Percentiles rank a stretch among this genome's conserved stretches.
Conservation (phyloP, 2,888 invertebrate species). For the Spicauda simplicius region DNA sequence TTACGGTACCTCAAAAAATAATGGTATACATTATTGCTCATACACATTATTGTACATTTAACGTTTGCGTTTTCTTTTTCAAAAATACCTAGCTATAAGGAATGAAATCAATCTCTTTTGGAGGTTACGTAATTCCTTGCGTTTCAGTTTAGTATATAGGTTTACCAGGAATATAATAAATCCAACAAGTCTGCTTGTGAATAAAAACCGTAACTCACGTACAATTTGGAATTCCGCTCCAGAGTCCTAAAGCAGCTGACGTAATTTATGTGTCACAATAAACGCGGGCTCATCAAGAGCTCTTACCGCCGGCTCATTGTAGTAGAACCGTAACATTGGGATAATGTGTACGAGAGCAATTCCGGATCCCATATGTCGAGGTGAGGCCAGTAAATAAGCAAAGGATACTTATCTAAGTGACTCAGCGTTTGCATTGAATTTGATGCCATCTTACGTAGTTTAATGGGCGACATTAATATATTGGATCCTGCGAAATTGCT, state of each 20-base stretch:
- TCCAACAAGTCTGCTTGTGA: not conserved
- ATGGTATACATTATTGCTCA: too few relatives aligned
- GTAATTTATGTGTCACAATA: slow-evolving; percentile 21
- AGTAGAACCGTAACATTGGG: slow-evolving; percentile 6
- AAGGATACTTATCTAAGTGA: slow-evolving; percentile 24
- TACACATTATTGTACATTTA: too few relatives aligned
- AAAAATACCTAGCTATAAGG: too few relatives aligned
- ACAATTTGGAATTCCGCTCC: not conserved
- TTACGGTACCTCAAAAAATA: too few relatives aligned
- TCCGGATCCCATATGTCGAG: slow-evolving; percentile 15
- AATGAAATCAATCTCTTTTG: too few relatives aligned
- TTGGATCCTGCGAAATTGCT: slow-evolving; percentile 14
- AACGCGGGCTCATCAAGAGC: slow-evolving; percentile 12
- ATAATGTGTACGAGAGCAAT: slow-evolving; percentile 14
- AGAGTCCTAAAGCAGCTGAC: not conserved
- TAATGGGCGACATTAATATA: slow-evolving; percentile 17
- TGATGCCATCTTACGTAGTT: slow-evolving; percentile 12
- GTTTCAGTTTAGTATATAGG: too few relatives aligned
- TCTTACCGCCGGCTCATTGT: not conserved
- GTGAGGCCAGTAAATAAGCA: slow-evolving; percentile 18
- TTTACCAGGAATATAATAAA: too few relatives aligned
- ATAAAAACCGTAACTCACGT: not conserved
- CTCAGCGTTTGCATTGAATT: slow-evolving; percentile 18
- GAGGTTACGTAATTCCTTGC: too few relatives aligned
- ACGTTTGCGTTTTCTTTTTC: too few relatives aligned